These are phyloP conservation scores for Drepana falcataria DNA, from an alignment of 2,888 invertebrate genomes.

Conservation along the genomic window DNA sequence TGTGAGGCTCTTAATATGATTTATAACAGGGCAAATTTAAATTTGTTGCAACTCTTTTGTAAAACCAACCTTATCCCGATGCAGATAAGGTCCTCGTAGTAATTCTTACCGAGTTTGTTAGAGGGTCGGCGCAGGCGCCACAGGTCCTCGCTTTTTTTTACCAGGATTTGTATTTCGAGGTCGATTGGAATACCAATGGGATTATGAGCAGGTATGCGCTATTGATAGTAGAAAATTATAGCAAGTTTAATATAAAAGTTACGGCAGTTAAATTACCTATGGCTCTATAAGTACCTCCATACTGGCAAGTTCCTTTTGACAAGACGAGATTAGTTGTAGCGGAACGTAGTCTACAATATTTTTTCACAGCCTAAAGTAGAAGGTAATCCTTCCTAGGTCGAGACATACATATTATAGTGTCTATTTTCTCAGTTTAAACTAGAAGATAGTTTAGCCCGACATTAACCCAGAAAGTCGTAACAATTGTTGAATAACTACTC, in stretches of 20 bases:
- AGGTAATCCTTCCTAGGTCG: too few species aligned
- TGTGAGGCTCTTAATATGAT: slow-evolving; percentile 62
- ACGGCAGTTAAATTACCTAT: too few species aligned
- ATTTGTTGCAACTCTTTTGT: slow-evolving; percentile 1
- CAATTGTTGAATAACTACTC: too few species aligned
- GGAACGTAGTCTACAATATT: too few species aligned
- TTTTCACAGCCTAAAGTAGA: too few species aligned
- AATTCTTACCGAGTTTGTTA: slow-evolving; percentile 12
- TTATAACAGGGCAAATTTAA: slow-evolving; percentile 41
- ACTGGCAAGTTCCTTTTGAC: too few species aligned
- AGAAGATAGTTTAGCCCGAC: too few species aligned
- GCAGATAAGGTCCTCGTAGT: slow-evolving; percentile 18
- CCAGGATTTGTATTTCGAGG: slow-evolving; percentile 63
- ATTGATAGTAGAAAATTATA: neutral
- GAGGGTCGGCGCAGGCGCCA: slow-evolving; percentile 59
- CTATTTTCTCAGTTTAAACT: too few species aligned
- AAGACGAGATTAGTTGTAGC: too few species aligned
- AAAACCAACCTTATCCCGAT: slow-evolving; percentile 26
- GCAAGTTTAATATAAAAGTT: neutral
- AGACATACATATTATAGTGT: too few species aligned
- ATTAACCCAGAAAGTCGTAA: too few species aligned
- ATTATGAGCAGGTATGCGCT: slow-evolving; percentile 9
- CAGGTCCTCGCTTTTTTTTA: slow-evolving; percentile 59
- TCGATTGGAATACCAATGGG: slow-evolving; percentile 57
- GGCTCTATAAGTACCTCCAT: too few species aligned